Percentiles rank a stretch among this genome's conserved stretches.
These are phyloP conservation scores for Helostoma temminkii DNA, from an alignment of 2,797 vertebrate species.

Conservation along the genomic window DNA sequence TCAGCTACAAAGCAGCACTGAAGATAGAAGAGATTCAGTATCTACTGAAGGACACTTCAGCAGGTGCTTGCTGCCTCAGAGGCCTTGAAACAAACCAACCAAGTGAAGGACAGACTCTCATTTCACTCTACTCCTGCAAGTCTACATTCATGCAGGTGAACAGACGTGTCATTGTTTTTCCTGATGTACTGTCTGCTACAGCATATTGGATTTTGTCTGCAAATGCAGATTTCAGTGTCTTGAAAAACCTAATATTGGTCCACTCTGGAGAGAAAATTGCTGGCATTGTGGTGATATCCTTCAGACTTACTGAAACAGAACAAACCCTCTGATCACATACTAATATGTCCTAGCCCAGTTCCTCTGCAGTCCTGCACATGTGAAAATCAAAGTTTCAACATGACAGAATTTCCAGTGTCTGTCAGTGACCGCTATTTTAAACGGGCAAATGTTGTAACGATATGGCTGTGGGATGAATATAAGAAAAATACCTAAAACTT, in stretches of 20 bases:
- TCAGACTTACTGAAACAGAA: conserved; percentile 11
- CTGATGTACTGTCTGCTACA: too few relatives aligned
- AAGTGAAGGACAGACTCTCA: conserved; percentile 17
- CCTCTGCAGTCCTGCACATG: conserved; percentile 17
- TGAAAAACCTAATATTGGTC: conserved; percentile 3
- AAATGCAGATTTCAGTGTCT: neutral
- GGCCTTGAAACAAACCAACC: conserved; percentile 29
- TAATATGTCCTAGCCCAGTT: conserved; percentile 13
- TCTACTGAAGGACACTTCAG: conserved; percentile 19
- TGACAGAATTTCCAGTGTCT: conserved; percentile 43
- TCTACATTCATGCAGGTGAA: neutral
- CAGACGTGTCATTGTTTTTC: neutral
- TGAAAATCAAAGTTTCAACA: conserved; percentile 54
- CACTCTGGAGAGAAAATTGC: neutral
- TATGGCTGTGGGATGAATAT: neutral
- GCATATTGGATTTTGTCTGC: too few relatives aligned
- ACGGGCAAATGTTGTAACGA: neutral
- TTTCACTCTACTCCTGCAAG: neutral
- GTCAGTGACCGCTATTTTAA: conserved; percentile 6
- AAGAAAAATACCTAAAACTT: too few relatives aligned
- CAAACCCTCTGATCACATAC: neutral
- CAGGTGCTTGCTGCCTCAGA: neutral
- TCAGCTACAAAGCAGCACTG: neutral
- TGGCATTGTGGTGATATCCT: neutral
- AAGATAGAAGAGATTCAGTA: conserved; percentile 2